phyloP scores from a whole-genome alignment of 2,888 invertebrate species.

The Esperia sulphurella region DNA sequence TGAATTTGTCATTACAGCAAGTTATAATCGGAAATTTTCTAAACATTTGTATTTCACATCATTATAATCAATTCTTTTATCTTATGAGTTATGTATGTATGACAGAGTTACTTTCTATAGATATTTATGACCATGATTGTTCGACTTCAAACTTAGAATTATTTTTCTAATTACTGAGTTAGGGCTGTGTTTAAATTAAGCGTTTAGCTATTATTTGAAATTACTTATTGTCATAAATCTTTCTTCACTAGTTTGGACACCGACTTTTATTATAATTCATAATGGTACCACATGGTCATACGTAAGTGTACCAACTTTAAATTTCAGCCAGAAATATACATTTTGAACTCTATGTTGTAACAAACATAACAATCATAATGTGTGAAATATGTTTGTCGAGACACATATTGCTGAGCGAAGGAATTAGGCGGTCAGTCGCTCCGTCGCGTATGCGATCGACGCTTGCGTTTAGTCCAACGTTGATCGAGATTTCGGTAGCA shows the following conservation, averaged over 20 bases:
- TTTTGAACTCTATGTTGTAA: neutral
- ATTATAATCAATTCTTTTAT: too few relatives aligned
- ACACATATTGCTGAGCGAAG: constrained; percentile 32
- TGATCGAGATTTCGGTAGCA: constrained; percentile 9
- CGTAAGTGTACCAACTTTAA: constrained; percentile 24
- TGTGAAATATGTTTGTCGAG: neutral
- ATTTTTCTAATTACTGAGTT: too few relatives aligned
- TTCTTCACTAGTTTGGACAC: too few relatives aligned
- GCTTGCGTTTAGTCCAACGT: constrained; percentile 37
- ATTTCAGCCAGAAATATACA: neutral
- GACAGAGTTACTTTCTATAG: too few relatives aligned
- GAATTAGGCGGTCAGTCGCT: constrained; percentile 61
- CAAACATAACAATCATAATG: neutral
- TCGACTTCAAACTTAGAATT: too few relatives aligned
- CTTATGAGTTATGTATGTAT: too few relatives aligned
- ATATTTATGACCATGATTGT: too few relatives aligned
- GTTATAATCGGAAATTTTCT: too few relatives aligned
- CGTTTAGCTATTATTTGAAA: too few relatives aligned
- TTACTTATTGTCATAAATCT: too few relatives aligned
- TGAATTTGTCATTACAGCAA: neutral
- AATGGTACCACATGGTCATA: constrained; percentile 1
- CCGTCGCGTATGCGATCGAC: constrained; percentile 52
- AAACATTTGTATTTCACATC: too few relatives aligned
- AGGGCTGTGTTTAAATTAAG: too few relatives aligned
- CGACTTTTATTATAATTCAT: constrained; percentile 1